Conservation (phyloP, 2,797 vertebrate genomes). For the Spinibarbus caldwelli region DNA sequence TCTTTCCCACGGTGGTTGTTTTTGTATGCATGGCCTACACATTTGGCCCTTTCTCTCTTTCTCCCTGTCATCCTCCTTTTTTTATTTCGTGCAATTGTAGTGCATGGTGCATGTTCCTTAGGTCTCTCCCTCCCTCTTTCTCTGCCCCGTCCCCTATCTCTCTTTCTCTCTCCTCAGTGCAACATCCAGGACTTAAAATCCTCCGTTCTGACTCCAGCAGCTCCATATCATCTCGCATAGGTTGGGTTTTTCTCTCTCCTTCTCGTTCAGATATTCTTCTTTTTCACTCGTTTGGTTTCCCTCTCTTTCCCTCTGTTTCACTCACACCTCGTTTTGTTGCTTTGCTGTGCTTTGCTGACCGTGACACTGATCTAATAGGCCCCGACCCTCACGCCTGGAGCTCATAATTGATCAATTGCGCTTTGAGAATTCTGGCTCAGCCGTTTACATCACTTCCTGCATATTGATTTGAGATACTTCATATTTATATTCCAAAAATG, state of each 20-base stretch:
- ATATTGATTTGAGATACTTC: slow-evolving; percentile 1
- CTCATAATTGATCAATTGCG: slow-evolving; percentile 23
- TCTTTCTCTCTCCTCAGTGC: slow-evolving; percentile 86
- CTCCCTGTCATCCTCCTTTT: slow-evolving; percentile 35
- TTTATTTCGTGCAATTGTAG: slow-evolving; percentile 59
- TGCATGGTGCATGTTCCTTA: slow-evolving; percentile 84
- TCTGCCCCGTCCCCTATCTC: slow-evolving; percentile 66
- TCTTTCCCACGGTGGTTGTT: slow-evolving; percentile 36
- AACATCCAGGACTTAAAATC: slow-evolving; percentile 95
- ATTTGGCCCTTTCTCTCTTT: slow-evolving; percentile 49
- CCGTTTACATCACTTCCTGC: not conserved
- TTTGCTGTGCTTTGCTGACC: slow-evolving; percentile 75
- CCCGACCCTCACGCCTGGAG: slow-evolving; percentile 51
- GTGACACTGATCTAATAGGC: slow-evolving; percentile 68
- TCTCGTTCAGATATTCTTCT: slow-evolving; percentile 51
- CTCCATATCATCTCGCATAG: slow-evolving; percentile 95
- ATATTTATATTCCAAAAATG: not conserved
- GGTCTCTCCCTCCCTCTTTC: slow-evolving; percentile 71
- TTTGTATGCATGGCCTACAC: slow-evolving; percentile 52
- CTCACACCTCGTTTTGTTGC: slow-evolving; percentile 52
- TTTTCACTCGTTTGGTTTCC: slow-evolving; percentile 8
- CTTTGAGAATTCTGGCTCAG: slow-evolving; percentile 14
- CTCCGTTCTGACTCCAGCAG: slow-evolving; percentile 95
- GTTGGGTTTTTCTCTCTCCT: slow-evolving; percentile 84
- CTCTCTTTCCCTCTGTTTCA: slow-evolving; percentile 40